Conservation (phyloP, 2,888 invertebrate genomes). For the Dasypogon diadema region DNA sequence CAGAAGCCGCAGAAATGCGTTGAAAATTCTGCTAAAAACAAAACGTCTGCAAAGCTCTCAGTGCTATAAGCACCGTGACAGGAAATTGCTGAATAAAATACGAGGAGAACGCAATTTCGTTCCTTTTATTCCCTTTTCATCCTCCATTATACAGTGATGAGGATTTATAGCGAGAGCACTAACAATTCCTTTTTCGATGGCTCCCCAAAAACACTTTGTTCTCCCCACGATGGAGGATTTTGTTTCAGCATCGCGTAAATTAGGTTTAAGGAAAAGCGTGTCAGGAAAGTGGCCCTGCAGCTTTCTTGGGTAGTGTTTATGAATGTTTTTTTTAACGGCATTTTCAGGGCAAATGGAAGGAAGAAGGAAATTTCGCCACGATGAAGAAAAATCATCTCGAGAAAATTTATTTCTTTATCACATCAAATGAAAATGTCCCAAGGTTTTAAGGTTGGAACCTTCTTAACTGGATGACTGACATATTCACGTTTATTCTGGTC, state of each 20-base stretch:
- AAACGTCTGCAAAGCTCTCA: background rate
- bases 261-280: conserved; percentile 34
- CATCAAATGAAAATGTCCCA: conserved; percentile 38
- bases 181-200: conserved; percentile 37
- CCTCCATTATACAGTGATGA: conserved; percentile 37
- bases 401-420: conserved; percentile 46
- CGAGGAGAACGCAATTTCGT: conserved; percentile 36
- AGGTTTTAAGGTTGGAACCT: conserved; percentile 13
- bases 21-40: background rate
- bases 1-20: background rate
- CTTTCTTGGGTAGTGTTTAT: background rate
- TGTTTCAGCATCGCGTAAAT: conserved; percentile 45
- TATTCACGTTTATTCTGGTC: background rate
- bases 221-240: background rate
- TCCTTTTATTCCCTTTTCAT: conserved; percentile 31
- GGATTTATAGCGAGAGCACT: conserved; percentile 34
- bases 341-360: background rate
- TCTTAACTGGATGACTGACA: conserved; percentile 18
- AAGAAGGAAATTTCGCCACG: background rate
- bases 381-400: conserved; percentile 45
- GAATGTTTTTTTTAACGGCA: background rate
- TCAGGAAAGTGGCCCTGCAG: background rate
- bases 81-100: conserved; percentile 42
- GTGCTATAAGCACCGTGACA: background rate
- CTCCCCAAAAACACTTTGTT: conserved; percentile 16